Base-by-base conservation (phyloP, 2,113 vertebrate species). In the Aptenodytes forsteri region DNA sequence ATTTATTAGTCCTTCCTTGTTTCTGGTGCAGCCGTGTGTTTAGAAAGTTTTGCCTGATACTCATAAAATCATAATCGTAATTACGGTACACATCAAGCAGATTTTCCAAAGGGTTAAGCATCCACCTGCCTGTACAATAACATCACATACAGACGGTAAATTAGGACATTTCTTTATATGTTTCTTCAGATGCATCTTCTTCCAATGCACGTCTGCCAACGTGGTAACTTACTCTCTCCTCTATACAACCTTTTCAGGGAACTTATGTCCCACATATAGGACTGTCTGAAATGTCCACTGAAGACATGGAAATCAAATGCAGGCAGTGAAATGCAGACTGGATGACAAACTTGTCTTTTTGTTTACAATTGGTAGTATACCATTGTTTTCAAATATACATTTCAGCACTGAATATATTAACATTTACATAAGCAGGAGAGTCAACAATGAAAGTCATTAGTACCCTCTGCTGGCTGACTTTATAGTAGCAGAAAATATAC, bases 391-490 rank as follows among this genome's bases (percentile, higher is more conserved):
- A 94, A 85, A 78, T 66, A 61, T 5, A 38, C 22, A 52, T 93
- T 93, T 94, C 78, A 52, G 26, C 52, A 47, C 32, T 93, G 91
- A 93, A 86, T 85, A 26, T 64, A 79, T 84, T 88, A 52, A 65
- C 26, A 93, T 95, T 87, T 93, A 70, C 47, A 92, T 84, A 93
- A 94, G 36, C 27, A 83, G 71, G 36, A 56, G 30, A 89, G 20
- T 44, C 46, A 76, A 22, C 49, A 97, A 32, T 87, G 64, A 87
- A 97, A 96, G 88, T 86, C 88, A 91, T 96, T 97, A 95, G 88
- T 96, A 89, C 98, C 97, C 97, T 97, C 98, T 98, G 80, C 93
- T 98, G 98, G 97, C 21, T 71, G 58, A 83, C 40, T n/a, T n/a
- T 52, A 25, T 79, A 85, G 67, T 46, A 81, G 66, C 85, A 92